Base-by-base conservation (phyloP, 2,113 vertebrate genomes). In the Tychaedon coryphoeus region DNA sequence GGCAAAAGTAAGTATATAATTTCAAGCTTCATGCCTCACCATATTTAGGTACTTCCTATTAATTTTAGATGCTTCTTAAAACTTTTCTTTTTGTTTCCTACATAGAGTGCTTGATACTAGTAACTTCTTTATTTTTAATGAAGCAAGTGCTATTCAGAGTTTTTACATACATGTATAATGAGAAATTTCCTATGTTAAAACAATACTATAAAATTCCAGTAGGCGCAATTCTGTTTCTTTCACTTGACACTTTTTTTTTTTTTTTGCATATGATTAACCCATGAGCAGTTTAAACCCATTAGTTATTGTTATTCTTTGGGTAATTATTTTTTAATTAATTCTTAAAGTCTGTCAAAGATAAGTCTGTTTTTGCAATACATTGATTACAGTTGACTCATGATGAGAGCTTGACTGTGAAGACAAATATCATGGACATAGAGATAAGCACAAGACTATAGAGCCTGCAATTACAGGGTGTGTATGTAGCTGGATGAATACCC, bases 1-100 rank as follows among this genome's bases (percentile, higher is more conserved):
- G 99, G 99, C 99, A 96, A 99, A 99, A 99, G 99, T 99, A 98
- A 96, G 74, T 93, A 82, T 22, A 28, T 56, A 0, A 82, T 85
- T 86, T 88, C 38, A 95, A 56, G 8, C 33, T 86, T 7, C 12
- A 54, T 50, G 14, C 22, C 20, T 84, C 33, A 26, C 15, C 54
- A 47, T 24, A 33, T 20, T 89, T 24, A 23, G 50, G 16, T 51
- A 34, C 17, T 70, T 90, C 10, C 10, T 40, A 54, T 43, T 80
- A 33, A 77, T 78, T 85, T 67, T 54, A 66, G 20, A 43, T 67
- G 28, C 4, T 75, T 75, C 86, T 70, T 9, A 71, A 64, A 56
- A 10, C 10, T 85, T 83, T 29, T 64, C 8, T 11, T 75, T 60
- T 48, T 79, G 6, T 83, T 88, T 87, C 20, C 34, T 86, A 50